phyloP scores from a whole-genome alignment of 1,140 invertebrate genomes.

The Nasonia vitripennis region DNA sequence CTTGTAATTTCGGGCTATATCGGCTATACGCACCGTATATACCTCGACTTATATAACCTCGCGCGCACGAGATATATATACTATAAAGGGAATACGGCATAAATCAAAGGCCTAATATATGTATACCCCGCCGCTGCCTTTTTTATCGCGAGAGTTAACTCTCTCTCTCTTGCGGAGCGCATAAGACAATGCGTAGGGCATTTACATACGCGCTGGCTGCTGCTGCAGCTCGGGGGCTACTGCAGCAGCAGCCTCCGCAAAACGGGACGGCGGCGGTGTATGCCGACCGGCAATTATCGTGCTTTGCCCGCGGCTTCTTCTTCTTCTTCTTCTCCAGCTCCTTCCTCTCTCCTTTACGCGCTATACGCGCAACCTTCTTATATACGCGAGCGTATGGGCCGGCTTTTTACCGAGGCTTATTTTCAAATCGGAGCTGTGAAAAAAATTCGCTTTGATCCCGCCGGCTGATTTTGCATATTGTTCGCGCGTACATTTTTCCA shows the following conservation, averaged over 20 bases:
- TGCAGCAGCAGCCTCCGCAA: slow-evolving; percentile 30
- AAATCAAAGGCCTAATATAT: slow-evolving; percentile 75
- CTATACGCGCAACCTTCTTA: not conserved
- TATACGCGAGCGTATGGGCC: not conserved
- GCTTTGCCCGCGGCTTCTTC: slow-evolving; percentile 59
- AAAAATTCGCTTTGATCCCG: not conserved
- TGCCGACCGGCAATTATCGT: slow-evolving; percentile 65
- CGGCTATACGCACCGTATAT: not conserved
- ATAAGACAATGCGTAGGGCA: slow-evolving; percentile 55
- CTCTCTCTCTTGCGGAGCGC: slow-evolving; percentile 48
- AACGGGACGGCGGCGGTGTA: slow-evolving; percentile 1
- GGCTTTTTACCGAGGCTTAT: not conserved
- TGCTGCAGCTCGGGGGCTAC: slow-evolving; percentile 61
- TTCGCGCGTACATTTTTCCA: slow-evolving; percentile 32
- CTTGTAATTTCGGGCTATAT: slow-evolving; percentile 18
- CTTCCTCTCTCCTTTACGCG: not conserved
- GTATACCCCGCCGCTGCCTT: slow-evolving; percentile 64
- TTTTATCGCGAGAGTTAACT: slow-evolving; percentile 68
- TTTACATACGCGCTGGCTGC: slow-evolving; percentile 54
- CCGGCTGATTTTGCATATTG: slow-evolving; percentile 40
- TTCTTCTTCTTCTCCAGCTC: slow-evolving; percentile 34
- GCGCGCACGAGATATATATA: too few relatives aligned
- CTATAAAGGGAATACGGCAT: slow-evolving; percentile 55
- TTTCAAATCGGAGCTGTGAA: slow-evolving; percentile 9
- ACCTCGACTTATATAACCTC: not conserved